Conservation (phyloP, 2,113 vertebrate species). For the Heterocephalus glaber region DNA sequence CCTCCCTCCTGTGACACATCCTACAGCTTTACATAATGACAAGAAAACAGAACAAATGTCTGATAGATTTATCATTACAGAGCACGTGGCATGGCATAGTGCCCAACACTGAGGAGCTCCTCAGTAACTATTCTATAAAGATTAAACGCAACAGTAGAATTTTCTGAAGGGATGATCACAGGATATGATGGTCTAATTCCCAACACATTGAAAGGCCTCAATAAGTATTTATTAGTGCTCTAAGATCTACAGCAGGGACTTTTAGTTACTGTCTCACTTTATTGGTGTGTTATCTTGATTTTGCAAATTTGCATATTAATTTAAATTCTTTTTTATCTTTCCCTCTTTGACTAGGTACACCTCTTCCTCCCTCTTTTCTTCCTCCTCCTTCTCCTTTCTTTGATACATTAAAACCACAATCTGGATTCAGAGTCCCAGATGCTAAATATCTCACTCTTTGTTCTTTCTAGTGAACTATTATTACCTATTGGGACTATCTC, state of each 20-base stretch:
- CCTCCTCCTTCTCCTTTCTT: neutral
- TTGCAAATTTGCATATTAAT: slow-evolving; percentile 22
- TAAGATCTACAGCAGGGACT: neutral
- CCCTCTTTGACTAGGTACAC: neutral
- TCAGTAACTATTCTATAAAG: neutral
- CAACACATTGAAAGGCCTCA: neutral
- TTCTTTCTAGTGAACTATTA: neutral
- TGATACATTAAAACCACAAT: neutral
- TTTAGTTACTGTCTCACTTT: neutral
- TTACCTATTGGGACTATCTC: neutral
- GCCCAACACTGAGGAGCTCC: neutral
- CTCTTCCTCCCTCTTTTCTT: no score
- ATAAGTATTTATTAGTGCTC: neutral
- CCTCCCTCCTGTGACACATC: neutral
- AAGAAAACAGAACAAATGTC: neutral
- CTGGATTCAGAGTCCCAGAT: neutral
- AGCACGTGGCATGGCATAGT: neutral
- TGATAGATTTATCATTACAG: neutral
- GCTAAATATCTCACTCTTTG: neutral
- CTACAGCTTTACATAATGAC: neutral
- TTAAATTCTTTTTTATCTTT: neutral
- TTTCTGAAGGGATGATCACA: neutral
- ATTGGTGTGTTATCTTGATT: neutral
- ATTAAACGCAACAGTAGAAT: neutral
- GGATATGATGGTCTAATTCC: neutral